Percentiles rank a stretch among this genome's conserved stretches.
phyloP scores from a whole-genome alignment of 2,888 invertebrate genomes.

The Hydrotaea cyrtoneurina region DNA sequence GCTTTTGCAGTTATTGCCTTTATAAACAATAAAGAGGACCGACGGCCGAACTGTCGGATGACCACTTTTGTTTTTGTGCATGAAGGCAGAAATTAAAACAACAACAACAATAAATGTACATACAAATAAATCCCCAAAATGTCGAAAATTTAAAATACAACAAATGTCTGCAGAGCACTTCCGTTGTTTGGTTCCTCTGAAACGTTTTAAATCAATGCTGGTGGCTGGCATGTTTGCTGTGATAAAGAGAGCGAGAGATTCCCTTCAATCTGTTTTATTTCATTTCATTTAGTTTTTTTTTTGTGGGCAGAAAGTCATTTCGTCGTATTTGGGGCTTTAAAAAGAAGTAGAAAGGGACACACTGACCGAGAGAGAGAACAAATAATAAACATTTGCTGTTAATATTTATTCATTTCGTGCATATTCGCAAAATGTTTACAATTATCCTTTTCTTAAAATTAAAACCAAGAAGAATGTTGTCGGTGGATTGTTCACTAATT shows the following conservation, averaged over 20 bases:
- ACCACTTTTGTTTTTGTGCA: slow-evolving; percentile 1
- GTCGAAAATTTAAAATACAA: slow-evolving; percentile 6
- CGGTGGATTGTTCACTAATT: neutral
- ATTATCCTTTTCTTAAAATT: slow-evolving; percentile 31
- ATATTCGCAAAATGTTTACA: slow-evolving; percentile 5
- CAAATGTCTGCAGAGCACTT: neutral
- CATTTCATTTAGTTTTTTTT: neutral
- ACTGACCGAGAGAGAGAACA: neutral
- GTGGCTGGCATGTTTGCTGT: neutral
- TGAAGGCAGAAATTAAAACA: neutral
- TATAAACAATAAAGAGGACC: slow-evolving; percentile 18
- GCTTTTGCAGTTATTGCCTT: slow-evolving; percentile 24
- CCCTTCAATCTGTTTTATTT: neutral
- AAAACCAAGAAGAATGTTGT: neutral
- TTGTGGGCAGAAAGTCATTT: neutral
- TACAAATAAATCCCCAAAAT: slow-evolving; percentile 1
- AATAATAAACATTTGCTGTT: slow-evolving; percentile 14
- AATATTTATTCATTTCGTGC: slow-evolving; percentile 1
- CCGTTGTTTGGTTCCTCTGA: neutral
- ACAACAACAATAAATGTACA: neutral
- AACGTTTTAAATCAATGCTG: slow-evolving; percentile 4
- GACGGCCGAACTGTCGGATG: neutral
- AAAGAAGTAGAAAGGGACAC: neutral
- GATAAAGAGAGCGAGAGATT: neutral
- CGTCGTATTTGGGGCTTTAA: neutral